Evolutionary conservation across 2,113 vertebrate genomes (phyloP).

Genomic region (Chloroceryle aenea): DNA sequence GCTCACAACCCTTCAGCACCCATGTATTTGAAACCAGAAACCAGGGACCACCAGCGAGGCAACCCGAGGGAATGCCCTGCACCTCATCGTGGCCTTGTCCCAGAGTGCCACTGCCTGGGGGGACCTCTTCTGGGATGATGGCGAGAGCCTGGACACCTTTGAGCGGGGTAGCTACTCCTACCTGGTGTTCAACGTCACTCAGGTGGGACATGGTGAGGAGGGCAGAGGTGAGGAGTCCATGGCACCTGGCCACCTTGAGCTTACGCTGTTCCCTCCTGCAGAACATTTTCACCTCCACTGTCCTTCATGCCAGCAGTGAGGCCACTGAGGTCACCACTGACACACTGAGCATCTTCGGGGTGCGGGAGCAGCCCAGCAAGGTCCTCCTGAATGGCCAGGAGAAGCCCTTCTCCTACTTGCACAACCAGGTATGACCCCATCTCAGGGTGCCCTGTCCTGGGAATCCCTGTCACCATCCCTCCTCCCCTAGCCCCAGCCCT

Average conservation of each 20-base stretch:
- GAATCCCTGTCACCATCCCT: background rate
- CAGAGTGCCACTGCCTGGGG: constrained; percentile 73
- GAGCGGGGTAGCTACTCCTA: constrained; percentile 81
- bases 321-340: constrained; percentile 77
- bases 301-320: constrained; percentile 77
- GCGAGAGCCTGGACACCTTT: constrained; percentile 83
- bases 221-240: rapidly evolving
- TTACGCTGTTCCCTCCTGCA: background rate
- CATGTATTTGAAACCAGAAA: constrained; percentile 65
- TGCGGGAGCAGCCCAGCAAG: constrained; percentile 73
- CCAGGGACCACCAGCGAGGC: constrained; percentile 79
- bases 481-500: background rate
- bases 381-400: constrained; percentile 84
- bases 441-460: background rate
- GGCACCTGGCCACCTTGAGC: background rate
- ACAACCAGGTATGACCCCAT: constrained; percentile 76
- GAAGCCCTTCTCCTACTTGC: constrained; percentile 78
- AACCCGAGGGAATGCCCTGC: constrained; percentile 81
- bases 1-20: background rate
- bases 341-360: constrained; percentile 80
- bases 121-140: constrained; percentile 89
- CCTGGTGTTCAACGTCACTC: constrained; percentile 76
- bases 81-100: constrained; percentile 77
- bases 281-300: constrained; percentile 82
- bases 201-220: constrained; percentile 68